A percentile compares a stretch with the other conserved stretches of the same genome.
These are phyloP conservation scores for Drosophila infuscata DNA, from an alignment of 2,888 invertebrate species.

Conservation along the genomic window DNA sequence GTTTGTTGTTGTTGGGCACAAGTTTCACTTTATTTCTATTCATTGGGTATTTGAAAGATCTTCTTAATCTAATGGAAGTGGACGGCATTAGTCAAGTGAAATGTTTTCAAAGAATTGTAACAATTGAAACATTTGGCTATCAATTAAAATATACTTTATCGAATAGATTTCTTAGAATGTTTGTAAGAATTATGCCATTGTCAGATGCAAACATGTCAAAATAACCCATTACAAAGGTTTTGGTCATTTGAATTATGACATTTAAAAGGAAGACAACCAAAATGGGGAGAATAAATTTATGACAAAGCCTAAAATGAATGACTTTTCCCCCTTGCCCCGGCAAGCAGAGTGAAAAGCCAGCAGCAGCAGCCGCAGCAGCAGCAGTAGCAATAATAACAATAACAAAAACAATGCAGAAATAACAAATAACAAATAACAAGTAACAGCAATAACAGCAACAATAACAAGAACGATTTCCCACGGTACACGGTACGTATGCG, in stretches of 20 bases:
- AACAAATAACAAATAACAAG: conserved; percentile 47
- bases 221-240: conserved; percentile 31
- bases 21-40: not conserved
- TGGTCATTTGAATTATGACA: conserved; percentile 56
- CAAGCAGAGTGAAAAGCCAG: conserved; percentile 41
- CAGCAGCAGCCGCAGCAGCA: conserved; percentile 19
- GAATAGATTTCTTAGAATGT: conserved; percentile 10
- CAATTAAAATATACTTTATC: conserved; percentile 4
- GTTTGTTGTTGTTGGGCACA: not conserved
- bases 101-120: not conserved
- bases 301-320: conserved; percentile 57
- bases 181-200: conserved; percentile 16
- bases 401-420: conserved; percentile 13
- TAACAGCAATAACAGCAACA: conserved; percentile 45
- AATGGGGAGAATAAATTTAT: conserved; percentile 32
- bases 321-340: conserved; percentile 56
- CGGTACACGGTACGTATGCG: conserved; percentile 68
- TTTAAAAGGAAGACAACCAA: conserved; percentile 44
- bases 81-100: not conserved
- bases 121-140: not conserved
- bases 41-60: not conserved
- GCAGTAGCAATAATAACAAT: conserved; percentile 35
- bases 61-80: not conserved
- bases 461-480: conserved; percentile 65
- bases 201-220: conserved; percentile 35